Conservation (phyloP, 2,888 invertebrate species). For the Venusia cambrica region DNA sequence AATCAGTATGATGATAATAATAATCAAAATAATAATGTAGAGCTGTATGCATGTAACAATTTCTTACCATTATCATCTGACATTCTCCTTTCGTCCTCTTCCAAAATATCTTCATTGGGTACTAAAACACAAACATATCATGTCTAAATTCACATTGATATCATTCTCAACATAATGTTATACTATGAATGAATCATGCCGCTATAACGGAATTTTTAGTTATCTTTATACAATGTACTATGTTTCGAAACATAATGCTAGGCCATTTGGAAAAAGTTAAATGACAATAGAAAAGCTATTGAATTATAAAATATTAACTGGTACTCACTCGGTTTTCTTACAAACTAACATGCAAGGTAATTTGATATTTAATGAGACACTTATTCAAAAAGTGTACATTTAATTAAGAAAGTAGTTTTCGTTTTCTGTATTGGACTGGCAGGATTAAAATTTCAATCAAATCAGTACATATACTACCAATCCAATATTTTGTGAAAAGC, state of each 20-base stretch:
- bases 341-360: constrained; percentile 12
- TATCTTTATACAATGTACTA: too few relatives aligned
- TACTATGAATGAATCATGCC: constrained; percentile 12
- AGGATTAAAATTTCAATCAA: constrained; percentile 1
- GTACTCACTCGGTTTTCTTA: constrained; percentile 11
- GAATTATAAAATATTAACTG: constrained; percentile 1
- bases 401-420: too few relatives aligned
- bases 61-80: constrained; percentile 67
- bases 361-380: too few relatives aligned
- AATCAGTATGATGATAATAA: too few relatives aligned
- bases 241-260: too few relatives aligned
- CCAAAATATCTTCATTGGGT: constrained; percentile 75
- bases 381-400: constrained; percentile 4
- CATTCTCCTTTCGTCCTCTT: constrained; percentile 73
- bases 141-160: constrained; percentile 3
- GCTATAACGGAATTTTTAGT: constrained; percentile 6
- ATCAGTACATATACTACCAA: constrained; percentile 5
- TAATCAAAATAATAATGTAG: too few relatives aligned
- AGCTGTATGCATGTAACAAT: too few relatives aligned
- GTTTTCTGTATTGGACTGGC: too few relatives aligned
- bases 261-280: constrained; percentile 6
- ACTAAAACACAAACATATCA: constrained; percentile 57
- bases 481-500: constrained; percentile 6
- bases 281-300: constrained; percentile 6
- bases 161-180: not conserved